Evolutionary conservation across 1,140 invertebrate species (phyloP).

Genomic region (Cydia amplana): DNA sequence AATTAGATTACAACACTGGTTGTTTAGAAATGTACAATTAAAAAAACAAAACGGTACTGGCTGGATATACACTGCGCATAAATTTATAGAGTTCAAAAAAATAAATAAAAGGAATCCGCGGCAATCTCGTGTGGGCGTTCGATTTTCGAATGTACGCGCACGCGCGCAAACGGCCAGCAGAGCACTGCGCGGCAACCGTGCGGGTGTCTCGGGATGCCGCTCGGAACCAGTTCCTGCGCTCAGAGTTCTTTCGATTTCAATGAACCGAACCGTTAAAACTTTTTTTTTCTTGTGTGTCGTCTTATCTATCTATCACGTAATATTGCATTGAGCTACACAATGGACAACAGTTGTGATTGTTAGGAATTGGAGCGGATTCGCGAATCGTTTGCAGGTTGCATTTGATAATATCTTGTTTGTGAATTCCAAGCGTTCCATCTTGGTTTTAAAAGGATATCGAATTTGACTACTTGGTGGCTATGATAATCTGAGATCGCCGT

Average conservation of each 20-base stretch:
- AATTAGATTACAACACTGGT: slow-evolving; percentile 5
- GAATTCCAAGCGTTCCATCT: slow-evolving; percentile 3
- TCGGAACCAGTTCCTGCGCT: slow-evolving; percentile 70
- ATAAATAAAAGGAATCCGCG: slow-evolving; percentile 44
- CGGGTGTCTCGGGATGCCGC: slow-evolving; percentile 61
- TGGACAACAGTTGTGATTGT: slow-evolving; percentile 32
- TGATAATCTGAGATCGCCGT: too few species aligned
- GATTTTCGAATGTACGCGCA: slow-evolving; percentile 47
- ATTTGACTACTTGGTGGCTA: too few species aligned
- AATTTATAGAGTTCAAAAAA: not conserved
- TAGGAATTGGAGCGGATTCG: slow-evolving; percentile 29
- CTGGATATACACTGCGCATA: slow-evolving; percentile 14
- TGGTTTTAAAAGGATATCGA: not conserved
- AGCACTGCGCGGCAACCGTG: slow-evolving; percentile 62
- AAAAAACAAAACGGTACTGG: slow-evolving; percentile 4
- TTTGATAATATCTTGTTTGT: slow-evolving; percentile 26
- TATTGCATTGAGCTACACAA: slow-evolving; percentile 40
- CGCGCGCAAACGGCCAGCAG: slow-evolving; percentile 62
- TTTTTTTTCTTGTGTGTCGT: slow-evolving; percentile 58
- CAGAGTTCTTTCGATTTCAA: slow-evolving; percentile 71
- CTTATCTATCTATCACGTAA: slow-evolving; percentile 55
- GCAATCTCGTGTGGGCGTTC: slow-evolving; percentile 45
- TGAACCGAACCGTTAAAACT: slow-evolving; percentile 78
- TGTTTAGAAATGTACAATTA: not conserved
- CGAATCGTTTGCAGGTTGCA: slow-evolving; percentile 19